phyloP scores from a whole-genome alignment of 2,797 vertebrate species.

The Platyrinchus mystaceus region DNA sequence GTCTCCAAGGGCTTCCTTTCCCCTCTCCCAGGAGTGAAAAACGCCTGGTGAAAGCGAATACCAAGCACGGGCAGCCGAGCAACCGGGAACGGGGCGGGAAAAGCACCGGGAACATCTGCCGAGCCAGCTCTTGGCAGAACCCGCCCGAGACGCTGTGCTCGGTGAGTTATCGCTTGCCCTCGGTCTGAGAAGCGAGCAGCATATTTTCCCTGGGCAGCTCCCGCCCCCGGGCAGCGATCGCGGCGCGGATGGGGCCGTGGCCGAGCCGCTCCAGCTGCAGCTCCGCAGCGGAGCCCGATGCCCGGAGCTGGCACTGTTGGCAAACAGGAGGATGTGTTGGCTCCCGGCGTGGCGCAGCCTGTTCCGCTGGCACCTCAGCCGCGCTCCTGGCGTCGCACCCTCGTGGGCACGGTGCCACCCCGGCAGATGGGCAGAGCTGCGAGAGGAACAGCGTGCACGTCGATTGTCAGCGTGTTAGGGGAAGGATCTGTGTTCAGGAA shows the following conservation, averaged over 20 bases:
- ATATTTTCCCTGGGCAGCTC: not conserved
- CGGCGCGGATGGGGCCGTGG: fast-evolving
- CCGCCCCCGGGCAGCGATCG: not conserved
- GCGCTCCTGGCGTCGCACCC: not conserved
- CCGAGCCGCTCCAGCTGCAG: not conserved
- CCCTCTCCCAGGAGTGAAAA: not conserved
- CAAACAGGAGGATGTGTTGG: slow-evolving; percentile 18
- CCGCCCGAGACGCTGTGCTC: not conserved
- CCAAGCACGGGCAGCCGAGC: not conserved
- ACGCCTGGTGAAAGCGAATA: fast-evolving
- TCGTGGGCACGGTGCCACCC: not conserved
- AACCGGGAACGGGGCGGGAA: not conserved
- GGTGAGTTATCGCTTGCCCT: fast-evolving
- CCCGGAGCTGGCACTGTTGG: not conserved
- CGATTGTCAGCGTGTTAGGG: not conserved
- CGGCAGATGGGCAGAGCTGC: slow-evolving; percentile 12
- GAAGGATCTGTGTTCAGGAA: not conserved
- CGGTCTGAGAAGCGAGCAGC: not conserved
- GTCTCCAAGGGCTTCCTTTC: not conserved
- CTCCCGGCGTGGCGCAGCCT: not conserved
- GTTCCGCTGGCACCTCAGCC: not conserved
- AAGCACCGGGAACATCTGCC: not conserved
- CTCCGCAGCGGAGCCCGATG: not conserved
- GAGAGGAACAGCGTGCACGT: not conserved
- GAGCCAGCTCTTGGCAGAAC: not conserved